Evolutionary conservation across 2,113 vertebrate species (phyloP).

Genomic region (Stomatorhinus ivindoensis): DNA sequence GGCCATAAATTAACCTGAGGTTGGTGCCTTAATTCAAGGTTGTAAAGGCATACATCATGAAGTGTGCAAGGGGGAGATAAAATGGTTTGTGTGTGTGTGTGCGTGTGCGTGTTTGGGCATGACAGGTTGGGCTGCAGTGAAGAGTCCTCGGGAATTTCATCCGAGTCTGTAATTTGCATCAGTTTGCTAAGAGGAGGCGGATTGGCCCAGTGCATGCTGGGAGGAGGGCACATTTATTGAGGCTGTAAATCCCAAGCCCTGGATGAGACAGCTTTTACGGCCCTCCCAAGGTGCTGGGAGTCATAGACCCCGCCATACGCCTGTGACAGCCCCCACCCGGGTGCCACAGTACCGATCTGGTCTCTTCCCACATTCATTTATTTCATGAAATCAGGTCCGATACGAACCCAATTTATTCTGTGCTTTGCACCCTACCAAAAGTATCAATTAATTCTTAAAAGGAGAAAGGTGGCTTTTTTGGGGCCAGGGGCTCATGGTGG

Average conservation of each 20-base stretch:
- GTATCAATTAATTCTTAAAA: slow-evolving; percentile 46
- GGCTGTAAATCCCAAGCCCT: slow-evolving; percentile 41
- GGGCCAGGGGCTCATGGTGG: slow-evolving; percentile 5
- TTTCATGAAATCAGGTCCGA: slow-evolving; percentile 34
- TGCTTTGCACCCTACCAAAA: slow-evolving; percentile 38
- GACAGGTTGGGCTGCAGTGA: slow-evolving; percentile 9
- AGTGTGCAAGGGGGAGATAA: slow-evolving; percentile 3
- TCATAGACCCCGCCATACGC: slow-evolving; percentile 27
- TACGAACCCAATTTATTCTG: slow-evolving; percentile 40
- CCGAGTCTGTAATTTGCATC: slow-evolving; percentile 44
- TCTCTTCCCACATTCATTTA: slow-evolving; percentile 9
- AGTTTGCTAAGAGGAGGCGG: slow-evolving; percentile 24
- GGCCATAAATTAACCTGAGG: background rate
- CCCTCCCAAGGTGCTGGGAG: slow-evolving; percentile 41
- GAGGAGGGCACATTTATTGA: slow-evolving; percentile 35
- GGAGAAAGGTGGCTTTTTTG: slow-evolving; percentile 17
- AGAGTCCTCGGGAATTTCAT: slow-evolving; percentile 37
- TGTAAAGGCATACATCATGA: background rate
- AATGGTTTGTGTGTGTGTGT: background rate
- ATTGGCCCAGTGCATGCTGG: background rate
- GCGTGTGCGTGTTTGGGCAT: slow-evolving; percentile 2
- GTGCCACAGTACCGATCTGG: background rate
- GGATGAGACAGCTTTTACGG: slow-evolving; percentile 45
- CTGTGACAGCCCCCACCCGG: background rate
- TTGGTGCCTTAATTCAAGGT: background rate